phyloP scores from a whole-genome alignment of 2,797 vertebrate species.

The Darevskia nairensis region DNA sequence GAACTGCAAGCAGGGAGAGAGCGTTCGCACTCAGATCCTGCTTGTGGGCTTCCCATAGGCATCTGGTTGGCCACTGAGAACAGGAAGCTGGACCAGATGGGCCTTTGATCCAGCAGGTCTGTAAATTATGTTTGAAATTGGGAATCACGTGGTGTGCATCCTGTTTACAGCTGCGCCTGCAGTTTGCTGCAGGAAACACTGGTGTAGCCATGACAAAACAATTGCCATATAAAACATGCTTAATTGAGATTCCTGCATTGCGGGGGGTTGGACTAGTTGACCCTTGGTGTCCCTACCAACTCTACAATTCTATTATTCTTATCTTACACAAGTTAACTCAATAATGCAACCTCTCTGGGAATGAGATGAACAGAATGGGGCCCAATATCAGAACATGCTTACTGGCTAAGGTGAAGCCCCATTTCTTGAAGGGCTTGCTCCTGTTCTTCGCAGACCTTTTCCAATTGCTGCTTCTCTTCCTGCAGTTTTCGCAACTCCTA shows the following conservation, averaged over 20 bases:
- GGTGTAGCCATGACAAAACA: not conserved
- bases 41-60: too few species aligned
- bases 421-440: conserved; percentile 98
- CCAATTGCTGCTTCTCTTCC: conserved; percentile 90
- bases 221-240: not conserved
- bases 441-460: conserved; percentile 90
- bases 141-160: not conserved
- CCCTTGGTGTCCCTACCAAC: too few species aligned
- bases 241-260: too few species aligned
- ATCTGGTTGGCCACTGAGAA: too few species aligned
- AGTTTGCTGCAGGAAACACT: not conserved
- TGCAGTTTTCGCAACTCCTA: conserved; percentile 91
- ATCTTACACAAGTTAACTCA: not conserved
- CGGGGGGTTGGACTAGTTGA: too few species aligned
- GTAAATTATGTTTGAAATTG: too few species aligned
- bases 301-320: not conserved
- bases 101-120: too few species aligned
- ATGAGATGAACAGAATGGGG: fast-evolving
- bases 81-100: too few species aligned
- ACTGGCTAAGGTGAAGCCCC: conserved; percentile 99
- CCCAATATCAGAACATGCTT: conserved; percentile 66
- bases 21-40: too few species aligned
- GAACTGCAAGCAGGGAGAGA: too few species aligned
- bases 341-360: not conserved
- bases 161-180: not conserved